A percentile compares a stretch with the other conserved stretches of the same genome.
phyloP scores from a whole-genome alignment of 2,888 invertebrate species.

The Caenorhabditis japonica region DNA sequence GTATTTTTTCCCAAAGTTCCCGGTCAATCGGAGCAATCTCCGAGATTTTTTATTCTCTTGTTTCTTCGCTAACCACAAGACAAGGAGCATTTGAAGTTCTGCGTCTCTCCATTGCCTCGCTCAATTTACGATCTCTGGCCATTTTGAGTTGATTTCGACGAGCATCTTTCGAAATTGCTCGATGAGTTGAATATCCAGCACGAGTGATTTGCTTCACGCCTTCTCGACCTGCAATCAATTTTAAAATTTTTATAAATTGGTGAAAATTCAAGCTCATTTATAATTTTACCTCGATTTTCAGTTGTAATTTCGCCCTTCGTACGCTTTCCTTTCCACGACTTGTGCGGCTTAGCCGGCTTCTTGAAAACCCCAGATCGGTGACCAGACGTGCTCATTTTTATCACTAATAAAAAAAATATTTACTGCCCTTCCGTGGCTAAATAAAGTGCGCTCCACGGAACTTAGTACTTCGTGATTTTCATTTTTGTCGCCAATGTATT shows the following conservation, averaged over 20 bases:
- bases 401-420: slow-evolving; percentile 6
- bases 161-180: slow-evolving; percentile 59
- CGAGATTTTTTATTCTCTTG: not conserved
- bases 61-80: slow-evolving; percentile 41
- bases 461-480: no score
- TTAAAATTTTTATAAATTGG: not conserved
- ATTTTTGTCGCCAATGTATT: no score
- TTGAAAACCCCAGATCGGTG: slow-evolving; percentile 91
- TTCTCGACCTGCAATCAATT: slow-evolving; percentile 47
- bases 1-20: no score
- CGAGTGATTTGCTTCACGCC: slow-evolving; percentile 45
- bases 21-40: no score
- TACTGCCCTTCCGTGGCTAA: no score
- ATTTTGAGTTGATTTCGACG: slow-evolving; percentile 61
- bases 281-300: slow-evolving; percentile 60
- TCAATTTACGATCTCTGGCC: slow-evolving; percentile 52
- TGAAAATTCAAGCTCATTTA: not conserved
- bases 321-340: slow-evolving; percentile 87
- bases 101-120: slow-evolving; percentile 49
- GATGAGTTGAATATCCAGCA: slow-evolving; percentile 36
- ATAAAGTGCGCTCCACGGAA: not conserved
- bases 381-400: slow-evolving; percentile 55
- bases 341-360: slow-evolving; percentile 93
- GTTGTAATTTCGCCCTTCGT: slow-evolving; percentile 85
- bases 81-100: slow-evolving; percentile 54